Evolutionary conservation across 1,140 invertebrate genomes (phyloP), one percentile per base, ranked within the genome.

Genomic region (Drosophila lacertosa): DNA sequence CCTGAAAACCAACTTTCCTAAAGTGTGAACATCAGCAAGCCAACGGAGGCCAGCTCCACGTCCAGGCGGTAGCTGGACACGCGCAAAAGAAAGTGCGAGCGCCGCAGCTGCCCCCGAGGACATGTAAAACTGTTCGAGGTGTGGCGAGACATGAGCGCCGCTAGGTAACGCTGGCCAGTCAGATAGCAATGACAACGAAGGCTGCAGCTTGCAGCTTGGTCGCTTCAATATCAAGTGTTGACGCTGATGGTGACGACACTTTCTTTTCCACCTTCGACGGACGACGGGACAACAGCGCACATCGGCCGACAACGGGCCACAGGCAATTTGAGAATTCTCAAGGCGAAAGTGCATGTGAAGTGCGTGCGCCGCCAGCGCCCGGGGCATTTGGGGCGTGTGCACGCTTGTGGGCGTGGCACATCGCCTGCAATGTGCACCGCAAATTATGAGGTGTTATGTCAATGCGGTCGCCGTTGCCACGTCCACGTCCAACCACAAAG

Each of bases 381-480:
- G 16, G 16, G 29, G 40, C 39, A 33, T 15, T 22, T 66, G 57
- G 47, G 65, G 81, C 82, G 81, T 86, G 82, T 33, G 58, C 40
- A 70, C 53, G 59, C 42, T 20, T 32, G 44, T 42, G 51, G 67
- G 67, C 60, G 67, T 70, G 67, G 26, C 67, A 37, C 11, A 32
- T 24, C 29, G 77, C 64, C 80, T 72, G 75, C 80, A 84, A 60
- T 74, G 73, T 86, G 74, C 62, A 82, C 45, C 65, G 82, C 82
- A 86, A 86, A 86, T 86, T 86, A 86, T 86, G 82, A 86, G 82
- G 82, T 86, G 82, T 86, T 86, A 86, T 86, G 82, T 86, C 82
- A 86, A 86, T 86, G 82, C 70, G 59, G 42, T 50, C 72, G 59
- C 35, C 66, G 42, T 42, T 35, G 33, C 44, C 55, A 42, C 71